Conservation (phyloP, 1,140 invertebrate species). For the Acromyrmex echinatior region DNA sequence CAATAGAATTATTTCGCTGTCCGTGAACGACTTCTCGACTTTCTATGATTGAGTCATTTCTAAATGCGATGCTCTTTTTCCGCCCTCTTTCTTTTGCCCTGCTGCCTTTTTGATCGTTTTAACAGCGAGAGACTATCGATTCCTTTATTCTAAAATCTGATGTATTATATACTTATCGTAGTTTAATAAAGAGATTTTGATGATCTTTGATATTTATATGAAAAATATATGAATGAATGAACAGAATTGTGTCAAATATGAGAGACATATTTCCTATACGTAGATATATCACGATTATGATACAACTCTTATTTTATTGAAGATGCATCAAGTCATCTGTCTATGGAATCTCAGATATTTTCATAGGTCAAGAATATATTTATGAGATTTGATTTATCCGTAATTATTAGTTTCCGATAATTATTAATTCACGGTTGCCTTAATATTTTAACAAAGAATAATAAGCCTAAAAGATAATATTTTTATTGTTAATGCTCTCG, state of each 20-base stretch:
- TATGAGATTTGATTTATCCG: constrained; percentile 13
- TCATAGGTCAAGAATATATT: constrained; percentile 21
- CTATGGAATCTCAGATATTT: constrained; percentile 31
- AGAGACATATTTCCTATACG: not conserved
- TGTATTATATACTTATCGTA: not conserved
- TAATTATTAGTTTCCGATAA: constrained; percentile 19
- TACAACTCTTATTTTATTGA: not conserved
- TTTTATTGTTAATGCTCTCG: not conserved
- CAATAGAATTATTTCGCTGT: constrained; percentile 77
- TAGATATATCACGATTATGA: not conserved
- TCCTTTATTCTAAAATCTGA: not conserved
- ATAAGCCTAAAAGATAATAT: not conserved
- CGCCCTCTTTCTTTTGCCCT: constrained; percentile 31
- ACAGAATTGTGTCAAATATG: not conserved
- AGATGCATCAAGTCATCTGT: not conserved
- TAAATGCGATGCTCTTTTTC: constrained; percentile 61
- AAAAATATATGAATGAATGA: not conserved
- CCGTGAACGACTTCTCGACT: constrained; percentile 61
- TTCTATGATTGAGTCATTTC: constrained; percentile 73
- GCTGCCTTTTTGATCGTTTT: not conserved
- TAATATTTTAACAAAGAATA: constrained; percentile 31
- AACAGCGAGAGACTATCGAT: not conserved
- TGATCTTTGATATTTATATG: not conserved
- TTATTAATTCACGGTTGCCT: not conserved
- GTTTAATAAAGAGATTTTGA: not conserved